Evolutionary conservation across 2,888 invertebrate species (phyloP).

Genomic region (Leptodirus hochenwartii): DNA sequence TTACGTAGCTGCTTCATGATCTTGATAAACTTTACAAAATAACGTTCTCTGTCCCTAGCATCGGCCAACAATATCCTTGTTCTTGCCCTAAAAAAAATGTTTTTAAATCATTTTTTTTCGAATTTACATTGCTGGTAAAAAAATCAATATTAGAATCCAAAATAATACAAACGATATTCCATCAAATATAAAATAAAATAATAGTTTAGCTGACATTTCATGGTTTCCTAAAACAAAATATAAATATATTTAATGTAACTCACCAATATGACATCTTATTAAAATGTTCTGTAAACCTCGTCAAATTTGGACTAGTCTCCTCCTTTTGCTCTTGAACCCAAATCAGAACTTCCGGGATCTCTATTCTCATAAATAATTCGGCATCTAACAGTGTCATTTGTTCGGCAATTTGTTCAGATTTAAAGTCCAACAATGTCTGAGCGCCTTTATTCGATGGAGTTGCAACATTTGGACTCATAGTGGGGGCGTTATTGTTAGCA

Average conservation of each 20-base stretch:
- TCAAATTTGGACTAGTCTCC: slow-evolving; percentile 90
- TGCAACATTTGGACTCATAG: slow-evolving; percentile 12
- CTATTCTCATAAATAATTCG: slow-evolving; percentile 87
- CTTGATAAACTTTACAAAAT: slow-evolving; percentile 89
- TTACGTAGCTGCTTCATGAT: slow-evolving; percentile 96
- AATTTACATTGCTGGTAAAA: neutral
- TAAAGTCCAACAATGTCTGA: slow-evolving; percentile 71
- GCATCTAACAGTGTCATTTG: slow-evolving; percentile 97
- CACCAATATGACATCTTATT: slow-evolving; percentile 98
- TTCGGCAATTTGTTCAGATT: slow-evolving; percentile 87
- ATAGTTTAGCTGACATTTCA: slow-evolving; percentile 1
- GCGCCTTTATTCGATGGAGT: slow-evolving; percentile 10
- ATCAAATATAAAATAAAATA: neutral
- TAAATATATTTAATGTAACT: too few relatives aligned
- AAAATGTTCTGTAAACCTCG: slow-evolving; percentile 95
- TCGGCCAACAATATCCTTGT: slow-evolving; percentile 87
- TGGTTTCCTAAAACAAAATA: too few relatives aligned
- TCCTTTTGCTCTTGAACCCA: slow-evolving; percentile 98
- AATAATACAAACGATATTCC: slow-evolving; percentile 7
- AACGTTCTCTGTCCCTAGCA: slow-evolving; percentile 88
- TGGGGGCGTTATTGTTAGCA: neutral
- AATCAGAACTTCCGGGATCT: slow-evolving; percentile 89
- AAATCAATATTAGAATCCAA: too few relatives aligned
- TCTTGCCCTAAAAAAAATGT: slow-evolving; percentile 49
- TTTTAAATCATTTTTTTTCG: neutral